Evolutionary conservation across 2,888 invertebrate genomes (phyloP).

Genomic region (Allygus modestus): DNA sequence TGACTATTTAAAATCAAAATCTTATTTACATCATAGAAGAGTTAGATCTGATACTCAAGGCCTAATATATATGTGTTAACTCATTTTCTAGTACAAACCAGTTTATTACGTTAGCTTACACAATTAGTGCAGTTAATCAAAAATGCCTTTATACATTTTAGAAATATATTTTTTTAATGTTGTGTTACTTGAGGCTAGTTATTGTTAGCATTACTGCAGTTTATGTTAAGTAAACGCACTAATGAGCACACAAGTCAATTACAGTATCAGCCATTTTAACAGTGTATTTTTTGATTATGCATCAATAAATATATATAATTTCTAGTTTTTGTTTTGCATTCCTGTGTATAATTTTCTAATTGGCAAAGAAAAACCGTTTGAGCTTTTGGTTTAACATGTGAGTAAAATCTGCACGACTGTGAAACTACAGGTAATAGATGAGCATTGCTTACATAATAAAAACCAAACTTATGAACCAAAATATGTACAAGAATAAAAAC

Average conservation of each 20-base stretch:
- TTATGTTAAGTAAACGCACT: slow-evolving; percentile 29
- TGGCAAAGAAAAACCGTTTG: no score
- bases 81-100: background rate
- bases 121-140: slow-evolving; percentile 1
- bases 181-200: background rate
- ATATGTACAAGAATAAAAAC: no score
- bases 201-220: slow-evolving; percentile 1
- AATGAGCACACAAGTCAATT: slow-evolving; percentile 37
- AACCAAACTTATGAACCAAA: no score
- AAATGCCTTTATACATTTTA: slow-evolving; percentile 7
- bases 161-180: background rate
- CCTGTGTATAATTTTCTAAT: background rate
- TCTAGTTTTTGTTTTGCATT: background rate
- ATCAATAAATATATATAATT: slow-evolving; percentile 32
- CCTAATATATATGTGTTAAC: background rate
- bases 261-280: slow-evolving; percentile 21
- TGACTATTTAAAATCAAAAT: no score
- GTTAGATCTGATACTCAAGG: slow-evolving; percentile 22
- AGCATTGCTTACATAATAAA: no score
- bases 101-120: background rate
- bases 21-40: no score
- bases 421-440: no score
- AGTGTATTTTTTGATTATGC: slow-evolving; percentile 9
- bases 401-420: no score
- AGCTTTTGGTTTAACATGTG: no score